These are phyloP conservation scores for Onychomys leucogaster DNA, from an alignment of 2,797 vertebrate genomes.

Conservation along the genomic window DNA sequence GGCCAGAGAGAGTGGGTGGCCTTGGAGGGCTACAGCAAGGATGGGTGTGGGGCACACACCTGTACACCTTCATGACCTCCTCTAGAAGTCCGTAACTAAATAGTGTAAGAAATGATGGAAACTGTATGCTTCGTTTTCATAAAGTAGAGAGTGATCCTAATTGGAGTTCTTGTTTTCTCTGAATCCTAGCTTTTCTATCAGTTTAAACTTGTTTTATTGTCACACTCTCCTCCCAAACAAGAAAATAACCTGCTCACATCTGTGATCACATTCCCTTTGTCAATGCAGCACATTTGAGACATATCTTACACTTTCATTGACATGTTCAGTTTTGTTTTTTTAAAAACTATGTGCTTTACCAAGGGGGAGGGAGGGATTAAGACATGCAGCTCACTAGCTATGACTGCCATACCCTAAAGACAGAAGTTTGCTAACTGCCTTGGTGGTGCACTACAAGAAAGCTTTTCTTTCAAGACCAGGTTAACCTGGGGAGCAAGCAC, in stretches of 20 bases:
- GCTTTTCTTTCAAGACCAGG: not conserved
- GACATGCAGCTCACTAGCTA: not conserved
- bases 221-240: not conserved
- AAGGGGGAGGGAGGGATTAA: not conserved
- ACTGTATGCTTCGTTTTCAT: not conserved
- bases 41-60: rapidly evolving
- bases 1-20: not conserved
- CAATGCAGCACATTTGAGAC: not conserved
- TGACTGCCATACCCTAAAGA: not conserved
- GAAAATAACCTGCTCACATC: not conserved
- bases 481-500: not conserved
- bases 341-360: not conserved
- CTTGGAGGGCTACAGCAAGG: rapidly evolving
- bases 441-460: not conserved
- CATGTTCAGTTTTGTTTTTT: not conserved
- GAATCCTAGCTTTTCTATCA: not conserved
- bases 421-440: not conserved
- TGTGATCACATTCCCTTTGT: not conserved
- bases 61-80: rapidly evolving
- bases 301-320: not conserved
- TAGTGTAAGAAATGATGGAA: not conserved
- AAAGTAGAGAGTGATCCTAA: not conserved
- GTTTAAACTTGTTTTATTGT: not conserved
- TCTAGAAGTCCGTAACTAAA: rapidly evolving
- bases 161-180: not conserved